Evolutionary conservation across 2,113 vertebrate genomes (phyloP).

Genomic region (Pan troglodytes): NHGRI_mPanTro3-v2.1_pri NC_072417.2:68857001-68857500

Average conservation of each 20-base stretch:
- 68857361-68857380: neutral
- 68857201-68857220: neutral
- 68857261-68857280: neutral
- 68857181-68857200: conserved; percentile 30
- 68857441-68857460: conserved; percentile 61
- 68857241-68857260: neutral
- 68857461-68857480: neutral
- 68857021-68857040: neutral
- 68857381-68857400: conserved; percentile 7
- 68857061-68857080: neutral
- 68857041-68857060: neutral
- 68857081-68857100: neutral
- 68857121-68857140: conserved; percentile 34
- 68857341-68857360: neutral
- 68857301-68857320: neutral
- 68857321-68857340: neutral
- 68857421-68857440: neutral
- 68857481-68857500: conserved; percentile 47
- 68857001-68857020: neutral
- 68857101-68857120: neutral
- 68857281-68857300: neutral
- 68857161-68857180: neutral
- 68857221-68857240: neutral
- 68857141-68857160: conserved; percentile 11
- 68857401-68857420: neutral